Percentiles rank a stretch among this genome's conserved stretches.
phyloP scores from a whole-genome alignment of 2,888 invertebrate species.

The Caenorhabditis sp. region DNA sequence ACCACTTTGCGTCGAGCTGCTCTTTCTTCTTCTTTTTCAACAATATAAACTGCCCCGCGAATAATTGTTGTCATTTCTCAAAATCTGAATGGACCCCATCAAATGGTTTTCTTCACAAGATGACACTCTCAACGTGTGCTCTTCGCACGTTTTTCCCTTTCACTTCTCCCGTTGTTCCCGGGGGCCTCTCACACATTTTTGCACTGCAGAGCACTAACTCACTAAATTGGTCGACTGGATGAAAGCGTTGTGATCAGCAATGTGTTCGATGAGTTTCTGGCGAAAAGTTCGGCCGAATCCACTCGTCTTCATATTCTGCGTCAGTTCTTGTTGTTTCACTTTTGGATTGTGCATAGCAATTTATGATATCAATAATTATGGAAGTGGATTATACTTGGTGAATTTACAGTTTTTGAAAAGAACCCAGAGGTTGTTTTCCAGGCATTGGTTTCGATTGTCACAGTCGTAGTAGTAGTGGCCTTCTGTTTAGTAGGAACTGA shows the following conservation, averaged over 20 bases:
- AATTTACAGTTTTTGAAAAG: no score
- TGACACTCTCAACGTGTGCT: constrained; percentile 45
- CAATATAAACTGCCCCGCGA: constrained; percentile 48
- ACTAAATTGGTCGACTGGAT: constrained; percentile 53
- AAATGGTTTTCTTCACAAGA: constrained; percentile 57
- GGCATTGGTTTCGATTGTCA: constrained; percentile 76
- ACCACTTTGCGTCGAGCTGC: constrained; percentile 1
- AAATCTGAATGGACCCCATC: constrained; percentile 52
- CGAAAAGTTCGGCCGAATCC: constrained; percentile 66
- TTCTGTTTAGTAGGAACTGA: constrained; percentile 80
- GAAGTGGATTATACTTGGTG: constrained; percentile 79
- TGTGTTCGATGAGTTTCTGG: constrained; percentile 52
- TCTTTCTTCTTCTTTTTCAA: constrained; percentile 8
- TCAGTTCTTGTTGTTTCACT: constrained; percentile 74
- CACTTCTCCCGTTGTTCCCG: constrained; percentile 38
- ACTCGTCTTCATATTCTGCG: constrained; percentile 73
- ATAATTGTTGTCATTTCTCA: constrained; percentile 55
- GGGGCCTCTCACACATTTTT: constrained; percentile 20
- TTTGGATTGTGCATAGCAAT: constrained; percentile 76
- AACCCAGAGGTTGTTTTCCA: constrained; percentile 29
- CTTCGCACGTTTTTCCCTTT: constrained; percentile 19
- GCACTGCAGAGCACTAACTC: constrained; percentile 48
- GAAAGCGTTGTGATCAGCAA: constrained; percentile 36
- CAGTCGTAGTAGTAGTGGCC: constrained; percentile 76
- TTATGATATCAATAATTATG: constrained; percentile 78